Conservation (phyloP, 2,797 vertebrate genomes). For the Denticeps clupeoides region DNA sequence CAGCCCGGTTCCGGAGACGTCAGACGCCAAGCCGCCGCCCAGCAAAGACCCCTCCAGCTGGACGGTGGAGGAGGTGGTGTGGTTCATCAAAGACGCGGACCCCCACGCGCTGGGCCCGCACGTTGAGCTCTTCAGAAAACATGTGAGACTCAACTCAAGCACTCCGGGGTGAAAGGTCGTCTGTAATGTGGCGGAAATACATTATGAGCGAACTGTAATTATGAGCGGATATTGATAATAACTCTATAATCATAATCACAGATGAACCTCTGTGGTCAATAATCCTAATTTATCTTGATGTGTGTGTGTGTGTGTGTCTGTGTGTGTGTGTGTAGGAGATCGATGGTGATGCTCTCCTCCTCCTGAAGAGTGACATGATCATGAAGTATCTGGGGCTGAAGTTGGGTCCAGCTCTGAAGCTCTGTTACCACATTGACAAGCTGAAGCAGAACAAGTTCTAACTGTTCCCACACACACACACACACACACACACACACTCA, state of each 20-base stretch:
- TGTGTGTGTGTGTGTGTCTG: background rate
- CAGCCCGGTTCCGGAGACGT: constrained; percentile 62
- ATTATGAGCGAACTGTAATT: background rate
- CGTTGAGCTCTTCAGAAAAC: constrained; percentile 87
- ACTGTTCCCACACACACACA: constrained; percentile 24
- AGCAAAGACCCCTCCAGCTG: constrained; percentile 80
- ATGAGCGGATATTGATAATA: background rate
- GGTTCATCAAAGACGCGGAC: constrained; percentile 91
- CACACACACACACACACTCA: constrained; percentile 1
- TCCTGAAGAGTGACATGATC: constrained; percentile 93
- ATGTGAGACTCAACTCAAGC: constrained; percentile 57
- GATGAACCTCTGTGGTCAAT: background rate
- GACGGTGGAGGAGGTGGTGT: constrained; percentile 85
- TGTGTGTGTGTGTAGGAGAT: constrained; percentile 67
- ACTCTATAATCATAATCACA: background rate
- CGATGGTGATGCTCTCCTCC: constrained; percentile 81
- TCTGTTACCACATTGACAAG: constrained; percentile 92
- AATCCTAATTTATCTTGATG: no score
- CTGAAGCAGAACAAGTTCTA: constrained; percentile 84
- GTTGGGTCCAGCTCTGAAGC: constrained; percentile 86
- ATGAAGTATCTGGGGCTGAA: constrained; percentile 98
- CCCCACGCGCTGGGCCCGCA: constrained; percentile 89
- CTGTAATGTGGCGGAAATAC: no score
- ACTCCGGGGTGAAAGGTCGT: no score
- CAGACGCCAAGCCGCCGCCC: constrained; percentile 56